Base-by-base conservation (phyloP, 2,888 invertebrate genomes). In the Cynaeus angustus region DNA sequence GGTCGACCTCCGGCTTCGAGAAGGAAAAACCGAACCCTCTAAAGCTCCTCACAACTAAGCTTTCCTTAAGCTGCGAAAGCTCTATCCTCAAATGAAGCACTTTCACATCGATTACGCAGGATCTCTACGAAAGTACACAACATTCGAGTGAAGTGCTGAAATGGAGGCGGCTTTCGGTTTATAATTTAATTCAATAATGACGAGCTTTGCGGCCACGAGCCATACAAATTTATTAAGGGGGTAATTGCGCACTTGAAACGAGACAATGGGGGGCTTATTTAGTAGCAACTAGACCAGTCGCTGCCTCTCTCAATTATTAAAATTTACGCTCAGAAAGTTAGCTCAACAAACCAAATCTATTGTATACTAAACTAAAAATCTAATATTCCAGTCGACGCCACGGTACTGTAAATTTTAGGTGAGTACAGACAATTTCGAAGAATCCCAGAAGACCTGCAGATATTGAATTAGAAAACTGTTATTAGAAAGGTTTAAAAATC, bases 91-190 rank as follows among this genome's bases (percentile, higher is more conserved):
- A 66, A 66, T 66, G 66, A 56, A 48, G 48, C 66, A 66, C 66
- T 66, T 66, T 56, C 66, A 48, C 56, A 56, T 56, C 56, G 66
- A 66, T 66, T 66, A 66, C 66, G 66, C 56, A 43, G 56, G 56
- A 65, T 65, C 55, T 65, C 37, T 21, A 26, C 50, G 46, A 62
- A 50, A 62, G 50, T 50, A 62, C 62, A 62, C 50, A 62, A 62
- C 62, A 48, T 26, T 28, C 43, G 58, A 58, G 58, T 45, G 45
- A 14, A 59, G 59, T 59, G 59, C 59, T 43, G 62, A 62, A 62
- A 62, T 50, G 50, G 62, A 62, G 28, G 52, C 50, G 52, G 53
- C 52, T 61, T 61, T 61, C 48, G 38, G 61, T 38, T 50, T 33
- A 50, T 61, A 61, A 61, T 61, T 61, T 61, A 61, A 61, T 61